phyloP scores from a whole-genome alignment of 2,888 invertebrate genomes.

The Philereme transversata region DNA sequence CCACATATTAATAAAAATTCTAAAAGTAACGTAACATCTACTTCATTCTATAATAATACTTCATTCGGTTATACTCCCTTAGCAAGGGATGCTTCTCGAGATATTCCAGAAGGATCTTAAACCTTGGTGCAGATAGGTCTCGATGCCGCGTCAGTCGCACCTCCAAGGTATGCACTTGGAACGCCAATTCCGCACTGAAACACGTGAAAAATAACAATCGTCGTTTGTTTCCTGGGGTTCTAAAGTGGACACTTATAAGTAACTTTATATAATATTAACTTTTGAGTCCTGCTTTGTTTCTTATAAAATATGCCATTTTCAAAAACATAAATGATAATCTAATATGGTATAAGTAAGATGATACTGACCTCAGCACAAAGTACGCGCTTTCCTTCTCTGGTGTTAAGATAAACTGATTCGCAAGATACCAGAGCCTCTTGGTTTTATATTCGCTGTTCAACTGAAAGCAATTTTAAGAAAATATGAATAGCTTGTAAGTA shows the following conservation, averaged over 20 bases:
- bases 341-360: neutral
- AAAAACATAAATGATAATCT: too few species aligned
- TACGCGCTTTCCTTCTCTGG: slow-evolving; percentile 85
- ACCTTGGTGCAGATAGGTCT: slow-evolving; percentile 80
- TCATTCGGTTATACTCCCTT: slow-evolving; percentile 58
- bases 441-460: slow-evolving; percentile 77
- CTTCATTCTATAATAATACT: slow-evolving; percentile 44
- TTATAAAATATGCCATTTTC: too few species aligned
- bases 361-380: slow-evolving; percentile 73
- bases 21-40: neutral
- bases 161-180: slow-evolving; percentile 84
- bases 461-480: slow-evolving; percentile 52
- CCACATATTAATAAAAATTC: neutral
- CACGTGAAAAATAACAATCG: neutral
- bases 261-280: too few species aligned
- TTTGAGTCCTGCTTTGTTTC: too few species aligned
- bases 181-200: slow-evolving; percentile 70
- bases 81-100: slow-evolving; percentile 71
- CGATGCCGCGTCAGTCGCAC: slow-evolving; percentile 85
- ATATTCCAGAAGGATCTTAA: slow-evolving; percentile 65
- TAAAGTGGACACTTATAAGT: too few species aligned
- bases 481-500: too few species aligned
- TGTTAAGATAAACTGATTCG: slow-evolving; percentile 83
- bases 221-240: too few species aligned
- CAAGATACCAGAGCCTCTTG: slow-evolving; percentile 83